Conservation (phyloP, 2,113 vertebrate species). For the Corythoichthys haematopterus region DNA sequence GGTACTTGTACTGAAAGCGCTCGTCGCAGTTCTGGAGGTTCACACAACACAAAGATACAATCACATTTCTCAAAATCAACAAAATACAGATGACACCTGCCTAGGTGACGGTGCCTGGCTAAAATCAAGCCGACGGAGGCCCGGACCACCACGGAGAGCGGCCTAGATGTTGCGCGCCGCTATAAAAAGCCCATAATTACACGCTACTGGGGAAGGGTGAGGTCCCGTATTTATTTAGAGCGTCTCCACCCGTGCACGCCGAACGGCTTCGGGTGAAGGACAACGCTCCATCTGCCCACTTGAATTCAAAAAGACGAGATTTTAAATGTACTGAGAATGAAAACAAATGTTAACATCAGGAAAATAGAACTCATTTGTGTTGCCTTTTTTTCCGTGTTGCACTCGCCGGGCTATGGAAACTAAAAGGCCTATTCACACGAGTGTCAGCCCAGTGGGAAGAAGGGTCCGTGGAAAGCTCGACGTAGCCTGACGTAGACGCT, state of each 20-base stretch:
- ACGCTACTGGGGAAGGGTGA: constrained; percentile 9
- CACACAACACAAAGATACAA: constrained; percentile 4
- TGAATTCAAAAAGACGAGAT: neutral
- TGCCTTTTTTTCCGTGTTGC: neutral
- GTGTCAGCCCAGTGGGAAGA: too few relatives aligned
- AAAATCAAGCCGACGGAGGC: constrained; percentile 21
- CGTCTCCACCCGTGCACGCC: constrained; percentile 41
- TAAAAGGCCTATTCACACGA: too few relatives aligned
- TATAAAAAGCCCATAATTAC: constrained; percentile 29
- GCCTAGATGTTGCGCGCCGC: constrained; percentile 6
- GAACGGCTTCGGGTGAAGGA: constrained; percentile 11
- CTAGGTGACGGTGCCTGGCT: constrained; percentile 21
- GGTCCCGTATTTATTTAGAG: constrained; percentile 46
- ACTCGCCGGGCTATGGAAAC: neutral
- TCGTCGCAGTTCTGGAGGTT: constrained; percentile 85
- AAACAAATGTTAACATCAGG: neutral
- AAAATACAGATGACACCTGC: constrained; percentile 1
- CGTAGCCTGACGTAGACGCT: too few relatives aligned
- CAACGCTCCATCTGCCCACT: constrained; percentile 14
- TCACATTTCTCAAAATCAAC: neutral
- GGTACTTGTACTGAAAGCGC: constrained; percentile 95
- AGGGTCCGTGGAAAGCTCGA: too few relatives aligned
- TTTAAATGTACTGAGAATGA: neutral
- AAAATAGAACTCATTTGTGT: neutral
- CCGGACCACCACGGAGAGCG: constrained; percentile 6